Conservation (phyloP, 2,888 invertebrate species). For the Sphecodes monilicornis region DNA sequence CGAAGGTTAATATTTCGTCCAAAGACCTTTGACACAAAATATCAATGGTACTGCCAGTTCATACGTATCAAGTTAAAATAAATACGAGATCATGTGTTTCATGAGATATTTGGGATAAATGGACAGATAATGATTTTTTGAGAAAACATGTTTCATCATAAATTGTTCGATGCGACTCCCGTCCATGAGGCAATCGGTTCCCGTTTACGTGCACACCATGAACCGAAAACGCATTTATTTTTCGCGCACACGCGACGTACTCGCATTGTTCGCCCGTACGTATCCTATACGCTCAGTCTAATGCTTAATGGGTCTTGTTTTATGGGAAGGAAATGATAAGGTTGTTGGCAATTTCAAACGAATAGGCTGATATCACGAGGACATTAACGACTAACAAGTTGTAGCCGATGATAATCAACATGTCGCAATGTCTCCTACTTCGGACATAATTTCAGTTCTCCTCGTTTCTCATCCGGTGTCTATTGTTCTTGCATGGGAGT, state of each 20-base stretch:
- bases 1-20: too few species aligned
- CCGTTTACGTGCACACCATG: background rate
- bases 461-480: slow-evolving; percentile 35
- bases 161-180: background rate
- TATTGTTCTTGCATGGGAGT: background rate
- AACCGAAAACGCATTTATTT: slow-evolving; percentile 1
- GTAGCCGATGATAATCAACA: slow-evolving; percentile 14
- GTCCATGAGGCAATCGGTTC: background rate
- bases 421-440: slow-evolving; percentile 30
- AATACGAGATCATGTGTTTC: too few species aligned
- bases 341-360: background rate
- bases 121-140: background rate
- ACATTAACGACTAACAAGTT: slow-evolving; percentile 16
- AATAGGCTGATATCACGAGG: slow-evolving; percentile 14
- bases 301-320: slow-evolving; percentile 11
- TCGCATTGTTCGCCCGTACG: background rate
- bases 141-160: background rate
- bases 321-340: background rate
- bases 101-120: too few species aligned
- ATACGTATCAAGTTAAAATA: too few species aligned
- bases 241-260: background rate
- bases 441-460: slow-evolving; percentile 31
- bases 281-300: background rate
- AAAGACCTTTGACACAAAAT: too few species aligned
- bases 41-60: too few species aligned